Percentiles rank a stretch among this genome's conserved stretches.
Conservation (phyloP, 2,888 invertebrate genomes). For the Sminthurides aquaticus region DNA sequence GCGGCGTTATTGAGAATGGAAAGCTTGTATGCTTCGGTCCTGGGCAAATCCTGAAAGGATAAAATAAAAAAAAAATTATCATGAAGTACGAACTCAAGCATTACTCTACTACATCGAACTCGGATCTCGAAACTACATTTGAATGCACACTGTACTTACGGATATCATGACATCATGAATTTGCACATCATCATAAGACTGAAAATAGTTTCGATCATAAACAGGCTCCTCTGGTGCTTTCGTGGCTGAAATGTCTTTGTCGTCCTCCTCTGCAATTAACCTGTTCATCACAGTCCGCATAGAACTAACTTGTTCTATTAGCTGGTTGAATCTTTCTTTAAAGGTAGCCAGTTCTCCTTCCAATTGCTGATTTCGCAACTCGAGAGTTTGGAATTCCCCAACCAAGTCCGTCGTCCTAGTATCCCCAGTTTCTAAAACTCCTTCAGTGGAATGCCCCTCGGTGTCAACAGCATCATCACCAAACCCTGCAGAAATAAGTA, state of each 20-base stretch:
- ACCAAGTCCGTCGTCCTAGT: too few relatives aligned
- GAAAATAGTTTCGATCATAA: conserved; percentile 55
- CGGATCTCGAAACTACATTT: too few relatives aligned
- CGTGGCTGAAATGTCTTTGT: too few relatives aligned
- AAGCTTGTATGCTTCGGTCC: conserved; percentile 79
- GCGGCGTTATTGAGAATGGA: conserved; percentile 69
- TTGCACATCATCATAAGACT: conserved; percentile 78
- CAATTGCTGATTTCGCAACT: too few relatives aligned
- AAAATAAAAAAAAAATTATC: conserved; percentile 8
- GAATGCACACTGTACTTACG: conserved; percentile 49
- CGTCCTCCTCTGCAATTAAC: neutral
- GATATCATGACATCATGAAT: conserved; percentile 93
- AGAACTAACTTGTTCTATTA: neutral
- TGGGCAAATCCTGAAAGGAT: conserved; percentile 60
- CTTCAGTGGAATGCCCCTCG: too few relatives aligned
- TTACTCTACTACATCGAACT: neutral
- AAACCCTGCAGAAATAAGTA: too few relatives aligned
- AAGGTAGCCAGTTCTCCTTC: too few relatives aligned
- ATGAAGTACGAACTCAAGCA: neutral
- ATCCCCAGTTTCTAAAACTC: too few relatives aligned
- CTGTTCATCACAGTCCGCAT: neutral
- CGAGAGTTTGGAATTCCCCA: too few relatives aligned
- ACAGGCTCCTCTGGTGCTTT: neutral
- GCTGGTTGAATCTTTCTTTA: neutral
- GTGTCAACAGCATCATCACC: too few relatives aligned